Evolutionary conservation across 2,113 vertebrate genomes (phyloP), one percentile per base, ranked within the genome.

Genomic region (Engraulis encrasicolus): DNA sequence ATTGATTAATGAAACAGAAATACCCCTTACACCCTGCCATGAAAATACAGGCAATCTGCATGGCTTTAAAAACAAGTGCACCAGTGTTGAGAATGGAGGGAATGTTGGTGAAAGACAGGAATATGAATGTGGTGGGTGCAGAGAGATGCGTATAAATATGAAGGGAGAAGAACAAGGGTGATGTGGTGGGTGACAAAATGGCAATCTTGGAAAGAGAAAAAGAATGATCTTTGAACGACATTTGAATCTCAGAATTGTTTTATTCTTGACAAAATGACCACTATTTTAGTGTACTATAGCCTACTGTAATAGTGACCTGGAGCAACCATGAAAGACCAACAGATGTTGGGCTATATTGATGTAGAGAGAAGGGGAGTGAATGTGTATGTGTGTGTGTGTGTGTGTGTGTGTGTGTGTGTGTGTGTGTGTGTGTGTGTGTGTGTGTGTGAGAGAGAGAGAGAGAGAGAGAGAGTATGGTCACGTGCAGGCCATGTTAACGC

Each of bases 391-490:
- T n/a, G n/a, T n/a, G n/a, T n/a, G n/a, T n/a, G n/a, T n/a, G n/a
- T n/a, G n/a, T n/a, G n/a, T n/a, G n/a, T n/a, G n/a, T n/a, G n/a
- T n/a, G n/a, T n/a, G n/a, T n/a, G n/a, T n/a, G n/a, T n/a, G n/a
- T n/a, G n/a, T n/a, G n/a, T n/a, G n/a, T n/a, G n/a, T n/a, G n/a
- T n/a, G 15, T 50, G 17, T 36, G 82, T 52, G 45, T 19, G 23
- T 7, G 0, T 6, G 20, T 40, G 38, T 4, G 31, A 1, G 37
- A 50, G 58, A n/a, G 50, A 50, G 58, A 80, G 38, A 17, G 45
- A 81, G 83, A 27, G 50, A 37, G 37, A 79, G 49, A 45, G 82
- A 48, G 23, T 27, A 84, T 17, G 54, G 4, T 66, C 81, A 87
- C 74, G 40, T 31, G 38, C 37, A 61, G 19, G n/a, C 38, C 37